Percentiles rank a stretch among this genome's conserved stretches.
phyloP scores from a whole-genome alignment of 2,113 vertebrate genomes.

The Thamnophis sirtalis region DNA sequence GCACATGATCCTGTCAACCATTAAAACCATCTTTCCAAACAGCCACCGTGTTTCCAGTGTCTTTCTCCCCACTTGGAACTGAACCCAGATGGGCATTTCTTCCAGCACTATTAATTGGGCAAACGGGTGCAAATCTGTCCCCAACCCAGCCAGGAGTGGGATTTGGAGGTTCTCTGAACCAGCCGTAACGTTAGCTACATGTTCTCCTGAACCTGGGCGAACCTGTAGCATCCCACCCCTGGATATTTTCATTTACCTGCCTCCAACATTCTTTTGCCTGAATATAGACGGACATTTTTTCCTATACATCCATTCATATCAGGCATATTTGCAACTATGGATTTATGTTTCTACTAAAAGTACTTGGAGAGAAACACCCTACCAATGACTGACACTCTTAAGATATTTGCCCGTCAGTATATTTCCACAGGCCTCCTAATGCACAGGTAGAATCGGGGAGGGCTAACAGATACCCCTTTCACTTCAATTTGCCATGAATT shows the following conservation, averaged over 20 bases:
- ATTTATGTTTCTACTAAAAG: not conserved
- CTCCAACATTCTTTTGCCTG: not conserved
- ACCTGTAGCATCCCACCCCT: no score
- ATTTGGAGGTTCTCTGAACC: no score
- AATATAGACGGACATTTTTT: not conserved
- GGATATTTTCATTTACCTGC: not conserved
- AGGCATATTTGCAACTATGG: not conserved
- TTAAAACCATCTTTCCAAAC: no score
- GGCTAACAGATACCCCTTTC: constrained; percentile 17
- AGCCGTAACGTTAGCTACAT: no score
- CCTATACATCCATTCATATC: not conserved
- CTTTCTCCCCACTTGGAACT: no score
- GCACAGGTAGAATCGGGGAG: not conserved
- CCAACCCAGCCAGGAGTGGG: not conserved
- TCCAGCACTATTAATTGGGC: not conserved
- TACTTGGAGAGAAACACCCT: not conserved
- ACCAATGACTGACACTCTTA: not conserved
- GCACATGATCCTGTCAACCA: no score
- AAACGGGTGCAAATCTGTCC: not conserved
- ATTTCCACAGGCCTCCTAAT: constrained; percentile 24
- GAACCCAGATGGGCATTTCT: no score
- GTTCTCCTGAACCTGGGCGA: no score
- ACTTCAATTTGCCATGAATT: constrained; percentile 49
- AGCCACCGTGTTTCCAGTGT: no score
- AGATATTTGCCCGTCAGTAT: not conserved